Evolutionary conservation across 2,113 vertebrate species (phyloP), one percentile per base, ranked within the genome.

Genomic region (Eulemur rufifrons): DNA sequence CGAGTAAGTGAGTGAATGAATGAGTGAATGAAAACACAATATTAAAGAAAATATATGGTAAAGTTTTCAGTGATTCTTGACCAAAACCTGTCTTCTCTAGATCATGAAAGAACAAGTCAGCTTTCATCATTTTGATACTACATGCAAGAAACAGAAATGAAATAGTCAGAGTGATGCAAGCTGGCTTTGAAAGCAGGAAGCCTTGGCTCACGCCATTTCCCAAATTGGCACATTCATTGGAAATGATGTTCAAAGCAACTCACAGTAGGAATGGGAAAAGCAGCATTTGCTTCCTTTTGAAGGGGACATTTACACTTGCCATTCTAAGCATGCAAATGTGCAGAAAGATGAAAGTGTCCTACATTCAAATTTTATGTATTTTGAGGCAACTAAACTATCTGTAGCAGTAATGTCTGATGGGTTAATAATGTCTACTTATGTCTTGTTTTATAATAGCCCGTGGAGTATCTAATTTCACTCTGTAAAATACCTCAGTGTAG

Each of bases 181-280:
- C 93, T 98, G 98, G 91, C 98, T 98, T 98, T 97, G 98, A 98
- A 98, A 97, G 98, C 94, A 98, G 91, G 50, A 98, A 95, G 71
- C 32, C 83, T 98, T 98, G 98, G 97, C 97, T 98, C 96, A 86
- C 82, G 94, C 80, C 14, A 42, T 89, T 94, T 56, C 82, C 97
- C 96, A 95, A 97, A 68, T 89, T 98, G 98, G 98, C 98, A 96
- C 71, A 64, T 39, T 88, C 63, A 59, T 20, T 98, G 98, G 98
- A 98, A 98, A 98, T 89, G 92, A 94, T 97, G 94, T 96, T 98
- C 98, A 98, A 98, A 98, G 96, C 45, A 86, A 68, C 86, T 98
- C 94, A 86, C 1, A 84, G 91, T 74, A 96, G 88, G 97, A 97
- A 98, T 97, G 97, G 93, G 95, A 97, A 98, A 98, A 98, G 91